Conservation (phyloP, 2,797 vertebrate species). For the Bradypodion ventrale region DNA sequence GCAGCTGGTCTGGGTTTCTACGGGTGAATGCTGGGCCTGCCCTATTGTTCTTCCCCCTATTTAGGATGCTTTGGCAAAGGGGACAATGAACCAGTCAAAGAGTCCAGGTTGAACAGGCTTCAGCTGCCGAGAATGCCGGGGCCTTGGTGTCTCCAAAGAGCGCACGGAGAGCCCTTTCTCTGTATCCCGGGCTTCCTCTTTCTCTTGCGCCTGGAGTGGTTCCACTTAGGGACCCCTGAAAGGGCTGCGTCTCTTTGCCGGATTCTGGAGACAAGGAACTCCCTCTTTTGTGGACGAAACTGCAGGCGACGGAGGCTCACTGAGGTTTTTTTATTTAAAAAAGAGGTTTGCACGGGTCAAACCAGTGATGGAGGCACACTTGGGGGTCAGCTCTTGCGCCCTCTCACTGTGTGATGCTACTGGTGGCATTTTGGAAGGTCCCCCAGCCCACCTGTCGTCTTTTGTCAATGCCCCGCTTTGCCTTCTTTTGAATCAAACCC, state of each 20-base stretch:
- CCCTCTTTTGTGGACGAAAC: background rate
- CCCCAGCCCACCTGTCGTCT: too few relatives aligned
- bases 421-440: too few relatives aligned
- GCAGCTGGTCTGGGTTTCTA: conserved; percentile 66
- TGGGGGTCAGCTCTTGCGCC: background rate
- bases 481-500: too few relatives aligned
- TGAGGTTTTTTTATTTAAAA: too few relatives aligned
- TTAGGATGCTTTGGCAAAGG: conserved; percentile 89
- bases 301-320: background rate
- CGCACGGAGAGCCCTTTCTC: background rate
- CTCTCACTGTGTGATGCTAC: too few relatives aligned
- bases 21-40: conserved; percentile 78
- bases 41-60: conserved; percentile 87
- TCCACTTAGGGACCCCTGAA: background rate
- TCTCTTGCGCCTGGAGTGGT: background rate
- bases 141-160: background rate
- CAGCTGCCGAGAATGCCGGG: conserved; percentile 76
- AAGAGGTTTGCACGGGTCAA: background rate
- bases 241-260: background rate
- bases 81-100: conserved; percentile 88
- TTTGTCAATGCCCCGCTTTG: too few relatives aligned
- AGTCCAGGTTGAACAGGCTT: conserved; percentile 86
- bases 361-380: too few relatives aligned
- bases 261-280: background rate
- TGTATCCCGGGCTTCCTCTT: background rate